Evolutionary conservation across 2,113 vertebrate species (phyloP), one percentile per base, ranked within the genome.

Genomic region (Rhabdornis inornatus): DNA sequence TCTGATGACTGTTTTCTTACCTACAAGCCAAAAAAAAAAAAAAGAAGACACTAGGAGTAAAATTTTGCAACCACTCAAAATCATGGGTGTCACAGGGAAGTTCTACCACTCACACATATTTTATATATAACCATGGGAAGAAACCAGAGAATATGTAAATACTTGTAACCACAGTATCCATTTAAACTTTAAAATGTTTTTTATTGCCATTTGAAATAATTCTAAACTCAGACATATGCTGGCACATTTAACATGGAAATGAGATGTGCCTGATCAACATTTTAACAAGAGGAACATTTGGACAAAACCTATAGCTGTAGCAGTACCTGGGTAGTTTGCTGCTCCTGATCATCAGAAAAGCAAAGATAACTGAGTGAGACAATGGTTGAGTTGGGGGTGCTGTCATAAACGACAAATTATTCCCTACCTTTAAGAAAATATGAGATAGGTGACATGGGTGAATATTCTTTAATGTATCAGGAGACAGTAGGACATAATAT

Each of bases 381-480:
- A 61, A 76, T 39, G 66, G 64, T 44, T 87, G 76, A 69, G 40
- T 33, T 72, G 39, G 37, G 3, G 71, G 69, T 61, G 84, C 70
- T 72, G n/a, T 57, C 61, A 72, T 39, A 83, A 83, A 86, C 86
- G 44, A 93, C 31, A 94, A 95, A 93, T 60, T 84, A 90, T 79
- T 75, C 59, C 57, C 71, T 81, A 40, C 86, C 89, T 96, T 65
- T 84, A 53, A 75, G 56, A 64, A 95, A 95, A 94, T 83, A 88
- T 77, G 91, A 93, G 93, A 72, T 89, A 66, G 45, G 4, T 74
- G 83, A 88, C 72, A 70, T 7, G 18, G 74, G 93, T 44, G 85
- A 83, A 87, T 33, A 83, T 71, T 50, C 83, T 86, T 88, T 94
- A 96, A 92, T 76, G 91, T 95, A 92, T 94, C 87, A 80, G 61